phyloP scores from a whole-genome alignment of 1,140 invertebrate genomes.

The Andricus grossulariae region DNA sequence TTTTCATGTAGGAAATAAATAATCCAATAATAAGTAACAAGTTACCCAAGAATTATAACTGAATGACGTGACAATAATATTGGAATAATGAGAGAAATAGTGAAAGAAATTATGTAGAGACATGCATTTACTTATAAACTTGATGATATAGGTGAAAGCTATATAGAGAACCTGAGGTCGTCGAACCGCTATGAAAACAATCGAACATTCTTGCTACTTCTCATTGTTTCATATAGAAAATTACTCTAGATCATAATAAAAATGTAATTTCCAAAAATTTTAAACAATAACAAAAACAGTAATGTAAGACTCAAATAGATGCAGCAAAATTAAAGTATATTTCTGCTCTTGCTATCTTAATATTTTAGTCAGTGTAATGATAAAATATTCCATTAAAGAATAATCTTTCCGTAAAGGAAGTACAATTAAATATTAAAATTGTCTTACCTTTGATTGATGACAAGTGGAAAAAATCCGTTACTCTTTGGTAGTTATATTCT shows the following conservation, averaged over 20 bases:
- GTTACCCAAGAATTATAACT: too few relatives aligned
- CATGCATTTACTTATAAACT: neutral
- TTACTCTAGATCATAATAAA: neutral
- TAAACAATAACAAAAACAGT: too few relatives aligned
- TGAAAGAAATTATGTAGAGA: conserved; percentile 4
- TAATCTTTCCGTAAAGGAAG: too few relatives aligned
- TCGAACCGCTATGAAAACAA: conserved; percentile 18
- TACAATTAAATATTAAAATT: neutral
- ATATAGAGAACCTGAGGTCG: conserved; percentile 17
- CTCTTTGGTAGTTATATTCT: neutral
- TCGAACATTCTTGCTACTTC: neutral
- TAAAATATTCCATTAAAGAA: too few relatives aligned
- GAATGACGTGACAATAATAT: neutral
- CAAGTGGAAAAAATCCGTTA: neutral
- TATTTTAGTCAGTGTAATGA: too few relatives aligned
- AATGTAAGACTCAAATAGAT: too few relatives aligned
- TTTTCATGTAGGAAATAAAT: too few relatives aligned
- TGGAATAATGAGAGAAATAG: neutral
- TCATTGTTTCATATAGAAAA: neutral
- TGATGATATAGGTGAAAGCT: conserved; percentile 15
- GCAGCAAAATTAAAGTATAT: too few relatives aligned
- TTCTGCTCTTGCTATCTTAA: too few relatives aligned
- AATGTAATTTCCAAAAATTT: too few relatives aligned
- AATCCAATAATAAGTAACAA: too few relatives aligned
- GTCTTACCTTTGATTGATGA: neutral